Evolutionary conservation across 2,113 vertebrate genomes (phyloP).

Genomic region (Pantherophis guttatus): DNA sequence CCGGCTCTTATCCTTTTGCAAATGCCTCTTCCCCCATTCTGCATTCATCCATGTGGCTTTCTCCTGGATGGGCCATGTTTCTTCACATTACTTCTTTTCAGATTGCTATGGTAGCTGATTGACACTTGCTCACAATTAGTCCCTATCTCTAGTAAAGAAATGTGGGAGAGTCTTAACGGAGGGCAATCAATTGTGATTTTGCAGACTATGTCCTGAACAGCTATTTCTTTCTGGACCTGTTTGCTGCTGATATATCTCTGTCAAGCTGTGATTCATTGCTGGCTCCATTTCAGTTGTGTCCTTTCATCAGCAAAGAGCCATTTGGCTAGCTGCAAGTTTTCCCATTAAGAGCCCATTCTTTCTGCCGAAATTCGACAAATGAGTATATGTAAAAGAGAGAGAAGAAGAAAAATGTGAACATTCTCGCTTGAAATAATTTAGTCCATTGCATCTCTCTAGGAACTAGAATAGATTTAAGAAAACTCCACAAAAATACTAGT

Average conservation of each 20-base stretch:
- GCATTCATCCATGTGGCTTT: neutral
- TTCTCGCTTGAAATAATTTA: neutral
- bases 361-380: neutral
- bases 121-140: neutral
- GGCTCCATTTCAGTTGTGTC: neutral
- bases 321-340: constrained; percentile 12
- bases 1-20: neutral
- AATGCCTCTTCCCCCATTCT: neutral
- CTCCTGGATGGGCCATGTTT: neutral
- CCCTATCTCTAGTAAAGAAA: neutral
- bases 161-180: neutral
- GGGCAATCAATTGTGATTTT: constrained; percentile 2
- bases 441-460: neutral
- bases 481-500: neutral
- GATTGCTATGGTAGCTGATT: neutral
- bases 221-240: constrained; percentile 1
- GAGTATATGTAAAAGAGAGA: neutral
- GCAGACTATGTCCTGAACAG: neutral
- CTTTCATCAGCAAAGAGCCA: constrained; percentile 21
- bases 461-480: neutral
- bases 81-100: neutral
- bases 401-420: neutral
- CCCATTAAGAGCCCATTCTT: neutral
- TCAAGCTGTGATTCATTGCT: constrained; percentile 21
- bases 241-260: constrained; percentile 19